A percentile compares a stretch with the other conserved stretches of the same genome.
These are phyloP conservation scores for Pseudococcus jackbeardsleyi DNA, from an alignment of 2,888 invertebrate species.

Conservation along the genomic window DNA sequence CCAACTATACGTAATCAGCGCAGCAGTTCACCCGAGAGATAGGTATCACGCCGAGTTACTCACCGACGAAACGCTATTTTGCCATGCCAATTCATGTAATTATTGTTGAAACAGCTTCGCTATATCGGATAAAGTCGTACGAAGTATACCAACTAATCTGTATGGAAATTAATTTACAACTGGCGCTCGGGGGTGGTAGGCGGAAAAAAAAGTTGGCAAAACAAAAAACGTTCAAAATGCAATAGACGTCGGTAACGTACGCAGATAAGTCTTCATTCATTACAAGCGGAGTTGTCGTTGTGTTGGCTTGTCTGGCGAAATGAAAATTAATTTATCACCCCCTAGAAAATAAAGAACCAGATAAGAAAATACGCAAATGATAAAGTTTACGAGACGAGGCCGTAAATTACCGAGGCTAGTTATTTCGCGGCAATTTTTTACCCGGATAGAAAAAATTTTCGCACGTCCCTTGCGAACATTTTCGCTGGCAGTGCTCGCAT, in stretches of 20 bases:
- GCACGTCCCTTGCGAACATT: not conserved
- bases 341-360: constrained; percentile 39
- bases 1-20: not conserved
- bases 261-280: constrained; percentile 38
- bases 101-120: not conserved
- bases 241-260: constrained; percentile 35
- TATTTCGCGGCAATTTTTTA: not conserved
- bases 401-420: constrained; percentile 8
- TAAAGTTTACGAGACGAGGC: constrained; percentile 32
- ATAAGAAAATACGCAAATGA: constrained; percentile 39
- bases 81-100: not conserved
- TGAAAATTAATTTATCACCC: constrained; percentile 45
- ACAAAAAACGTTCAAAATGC: constrained; percentile 39
- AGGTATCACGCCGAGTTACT: not conserved
- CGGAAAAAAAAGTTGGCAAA: not conserved
- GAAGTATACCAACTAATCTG: not conserved
- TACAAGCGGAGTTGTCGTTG: not conserved
- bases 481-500: not conserved
- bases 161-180: constrained; percentile 38
- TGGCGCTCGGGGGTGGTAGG: not conserved
- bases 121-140: not conserved
- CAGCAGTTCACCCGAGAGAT: not conserved
- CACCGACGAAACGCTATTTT: not conserved
- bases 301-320: constrained; percentile 20
- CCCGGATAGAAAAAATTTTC: not conserved